Evolutionary conservation across 1,140 invertebrate species (phyloP).

Genomic region (Scaptomyza montana): DNA sequence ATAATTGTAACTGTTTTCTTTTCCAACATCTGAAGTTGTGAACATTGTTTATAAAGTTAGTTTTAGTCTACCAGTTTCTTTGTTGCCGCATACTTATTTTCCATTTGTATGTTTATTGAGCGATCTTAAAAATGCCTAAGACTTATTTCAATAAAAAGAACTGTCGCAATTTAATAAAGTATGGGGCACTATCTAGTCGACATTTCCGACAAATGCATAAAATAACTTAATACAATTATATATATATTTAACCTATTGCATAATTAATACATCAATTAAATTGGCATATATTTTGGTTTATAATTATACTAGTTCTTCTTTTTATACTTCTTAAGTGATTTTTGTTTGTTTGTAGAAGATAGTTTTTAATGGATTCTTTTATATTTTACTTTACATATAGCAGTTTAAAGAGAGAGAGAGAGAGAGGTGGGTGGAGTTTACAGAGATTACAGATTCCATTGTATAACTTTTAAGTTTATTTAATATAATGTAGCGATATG

Average conservation of each 20-base stretch:
- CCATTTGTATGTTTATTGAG: too few species aligned
- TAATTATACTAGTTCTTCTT: conserved; percentile 4
- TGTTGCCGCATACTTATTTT: conserved; percentile 13
- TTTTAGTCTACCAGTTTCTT: conserved; percentile 11
- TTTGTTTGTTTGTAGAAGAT: neutral
- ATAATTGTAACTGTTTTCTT: conserved; percentile 35
- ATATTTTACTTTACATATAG: conserved; percentile 48
- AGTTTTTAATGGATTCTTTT: conserved; percentile 18
- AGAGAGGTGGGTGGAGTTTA: conserved; percentile 53
- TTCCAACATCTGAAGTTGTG: conserved; percentile 32
- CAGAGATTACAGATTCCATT: conserved; percentile 33
- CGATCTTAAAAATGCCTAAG: too few species aligned
- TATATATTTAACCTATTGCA: conserved; percentile 29
- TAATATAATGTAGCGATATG: conserved; percentile 62
- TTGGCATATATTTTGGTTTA: neutral
- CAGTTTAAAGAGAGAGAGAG: conserved; percentile 38
- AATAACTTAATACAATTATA: conserved; percentile 14
- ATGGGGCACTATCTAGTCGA: conserved; percentile 23
- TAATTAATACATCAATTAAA: conserved; percentile 44
- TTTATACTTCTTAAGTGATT: neutral
- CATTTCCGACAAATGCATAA: conserved; percentile 23
- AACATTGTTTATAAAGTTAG: conserved; percentile 26
- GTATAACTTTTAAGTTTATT: conserved; percentile 26
- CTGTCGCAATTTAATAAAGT: neutral
- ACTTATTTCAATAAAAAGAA: neutral